phyloP scores from a whole-genome alignment of 30 jellyfish, hydroid and myxozoan species.

The Cassiopea andromeda region DNA sequence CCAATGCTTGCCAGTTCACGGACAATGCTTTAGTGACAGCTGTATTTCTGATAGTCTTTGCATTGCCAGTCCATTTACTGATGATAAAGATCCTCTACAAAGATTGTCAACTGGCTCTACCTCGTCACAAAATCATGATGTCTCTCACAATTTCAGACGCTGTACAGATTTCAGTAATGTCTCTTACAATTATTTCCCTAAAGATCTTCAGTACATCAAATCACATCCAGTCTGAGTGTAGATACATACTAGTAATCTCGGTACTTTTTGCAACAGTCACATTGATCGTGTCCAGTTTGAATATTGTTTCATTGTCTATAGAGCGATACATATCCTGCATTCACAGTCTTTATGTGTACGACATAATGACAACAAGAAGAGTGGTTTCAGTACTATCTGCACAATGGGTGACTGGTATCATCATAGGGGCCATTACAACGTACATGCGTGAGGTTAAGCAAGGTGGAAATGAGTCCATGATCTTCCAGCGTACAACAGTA shows the following conservation, averaged over 20 bases:
- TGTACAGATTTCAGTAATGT: not conserved
- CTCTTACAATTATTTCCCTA: not conserved
- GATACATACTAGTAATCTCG: too few species aligned
- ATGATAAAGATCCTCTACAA: not conserved
- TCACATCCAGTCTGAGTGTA: not conserved
- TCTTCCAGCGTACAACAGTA: not conserved
- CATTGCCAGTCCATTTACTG: not conserved
- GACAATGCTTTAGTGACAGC: not conserved
- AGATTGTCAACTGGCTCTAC: not conserved
- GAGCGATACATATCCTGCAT: constrained; percentile 7
- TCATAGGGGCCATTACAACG: not conserved
- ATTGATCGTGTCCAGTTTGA: not conserved
- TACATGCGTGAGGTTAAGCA: not conserved
- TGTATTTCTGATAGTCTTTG: not conserved
- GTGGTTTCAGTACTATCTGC: not conserved
- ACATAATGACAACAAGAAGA: constrained; percentile 6
- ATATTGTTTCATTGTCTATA: not conserved
- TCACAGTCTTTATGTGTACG: not conserved
- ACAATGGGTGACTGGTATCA: not conserved
- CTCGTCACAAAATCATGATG: not conserved
- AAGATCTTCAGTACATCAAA: not conserved
- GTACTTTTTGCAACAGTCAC: not conserved
- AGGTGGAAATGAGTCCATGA: not conserved
- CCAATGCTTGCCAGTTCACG: not conserved
- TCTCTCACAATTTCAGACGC: not conserved